Evolutionary conservation across 2,888 invertebrate genomes (phyloP).

Genomic region (Toxonevra muliebris): DNA sequence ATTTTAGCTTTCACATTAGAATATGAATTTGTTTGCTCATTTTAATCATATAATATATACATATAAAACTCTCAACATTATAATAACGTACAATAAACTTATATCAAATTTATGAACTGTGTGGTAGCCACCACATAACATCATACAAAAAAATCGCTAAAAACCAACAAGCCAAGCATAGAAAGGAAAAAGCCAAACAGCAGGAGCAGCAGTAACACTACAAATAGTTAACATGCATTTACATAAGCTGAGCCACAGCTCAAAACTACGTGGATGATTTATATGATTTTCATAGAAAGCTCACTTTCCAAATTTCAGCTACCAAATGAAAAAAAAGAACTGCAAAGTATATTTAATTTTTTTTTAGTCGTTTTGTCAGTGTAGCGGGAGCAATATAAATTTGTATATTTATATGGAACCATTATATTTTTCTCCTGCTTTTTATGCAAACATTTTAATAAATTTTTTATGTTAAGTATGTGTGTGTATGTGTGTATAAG

Average conservation of each 20-base stretch:
- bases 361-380: no score
- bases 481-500: no score
- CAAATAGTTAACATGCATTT: slow-evolving; percentile 1
- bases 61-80: no score
- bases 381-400: no score
- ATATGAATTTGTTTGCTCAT: no score
- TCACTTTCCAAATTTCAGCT: neutral
- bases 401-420: neutral
- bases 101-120: neutral
- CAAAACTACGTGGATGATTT: slow-evolving; percentile 7
- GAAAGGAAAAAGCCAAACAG: no score
- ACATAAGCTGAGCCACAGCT: slow-evolving; percentile 14
- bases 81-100: neutral
- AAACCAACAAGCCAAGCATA: neutral
- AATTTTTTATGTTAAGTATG: neutral
- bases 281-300: neutral
- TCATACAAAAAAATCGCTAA: neutral
- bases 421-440: neutral
- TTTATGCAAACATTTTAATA: slow-evolving; percentile 12
- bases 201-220: neutral
- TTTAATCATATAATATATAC: no score
- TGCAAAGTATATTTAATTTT: neutral
- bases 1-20: no score
- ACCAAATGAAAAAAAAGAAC: neutral
- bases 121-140: neutral